phyloP scores from a whole-genome alignment of 2,797 vertebrate species.

The Salmo trutta region DNA sequence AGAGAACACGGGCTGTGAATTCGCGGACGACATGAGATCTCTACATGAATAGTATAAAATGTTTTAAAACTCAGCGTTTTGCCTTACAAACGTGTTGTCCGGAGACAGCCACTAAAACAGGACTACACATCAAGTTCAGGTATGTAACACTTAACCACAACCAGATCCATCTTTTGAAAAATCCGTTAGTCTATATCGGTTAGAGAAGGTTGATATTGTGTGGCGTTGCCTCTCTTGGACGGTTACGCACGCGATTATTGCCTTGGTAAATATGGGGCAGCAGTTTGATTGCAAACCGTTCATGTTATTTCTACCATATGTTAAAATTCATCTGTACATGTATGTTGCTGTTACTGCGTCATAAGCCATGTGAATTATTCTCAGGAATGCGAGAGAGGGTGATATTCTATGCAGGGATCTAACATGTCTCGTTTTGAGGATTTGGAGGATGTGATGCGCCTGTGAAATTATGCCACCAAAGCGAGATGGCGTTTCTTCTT shows the following conservation, averaged over 20 bases:
- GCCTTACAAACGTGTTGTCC: neutral
- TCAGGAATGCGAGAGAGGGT: neutral
- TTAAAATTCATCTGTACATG: neutral
- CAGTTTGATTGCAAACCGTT: neutral
- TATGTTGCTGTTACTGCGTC: neutral
- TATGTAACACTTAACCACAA: neutral
- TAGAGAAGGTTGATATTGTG: neutral
- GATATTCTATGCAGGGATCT: neutral
- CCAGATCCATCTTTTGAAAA: neutral
- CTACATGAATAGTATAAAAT: neutral
- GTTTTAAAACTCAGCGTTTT: neutral
- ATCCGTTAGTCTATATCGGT: neutral
- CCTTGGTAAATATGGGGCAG: neutral
- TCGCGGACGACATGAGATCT: neutral
- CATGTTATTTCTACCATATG: neutral
- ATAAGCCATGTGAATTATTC: neutral
- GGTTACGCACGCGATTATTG: neutral
- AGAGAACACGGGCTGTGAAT: neutral
- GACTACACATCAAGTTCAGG: neutral
- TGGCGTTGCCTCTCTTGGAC: neutral
- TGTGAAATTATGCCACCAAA: neutral
- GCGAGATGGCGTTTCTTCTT: neutral
- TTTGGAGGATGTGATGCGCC: constrained; percentile 1
- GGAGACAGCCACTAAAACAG: neutral
- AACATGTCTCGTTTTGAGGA: neutral